A percentile compares a stretch with the other conserved stretches of the same genome.
phyloP scores from a whole-genome alignment of 2,888 invertebrate genomes.

The Piscicola geometra region DNA sequence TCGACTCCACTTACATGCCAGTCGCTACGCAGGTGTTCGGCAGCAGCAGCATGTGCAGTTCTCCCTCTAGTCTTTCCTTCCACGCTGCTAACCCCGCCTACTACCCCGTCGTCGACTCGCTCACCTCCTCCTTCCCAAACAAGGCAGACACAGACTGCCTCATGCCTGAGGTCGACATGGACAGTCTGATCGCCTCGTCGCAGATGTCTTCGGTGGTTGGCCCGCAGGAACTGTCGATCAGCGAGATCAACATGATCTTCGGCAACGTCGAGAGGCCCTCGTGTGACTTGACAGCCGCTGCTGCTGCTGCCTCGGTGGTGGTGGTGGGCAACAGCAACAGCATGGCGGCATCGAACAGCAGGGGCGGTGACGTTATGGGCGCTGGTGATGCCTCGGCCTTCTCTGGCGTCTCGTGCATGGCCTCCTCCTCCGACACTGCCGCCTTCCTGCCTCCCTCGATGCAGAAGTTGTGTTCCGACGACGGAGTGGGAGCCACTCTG shows the following conservation, averaged over 20 bases:
- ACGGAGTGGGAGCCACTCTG: constrained; percentile 20
- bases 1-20: constrained; percentile 10
- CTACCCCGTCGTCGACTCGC: constrained; percentile 10
- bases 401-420: neutral
- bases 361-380: neutral
- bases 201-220: neutral
- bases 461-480: constrained; percentile 31
- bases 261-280: constrained; percentile 15
- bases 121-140: neutral
- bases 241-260: constrained; percentile 30
- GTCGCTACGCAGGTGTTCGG: constrained; percentile 22
- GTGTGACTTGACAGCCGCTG: neutral
- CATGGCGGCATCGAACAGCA: neutral
- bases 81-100: neutral
- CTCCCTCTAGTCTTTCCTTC: neutral
- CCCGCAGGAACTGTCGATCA: constrained; percentile 24
- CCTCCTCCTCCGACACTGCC: constrained; percentile 5
- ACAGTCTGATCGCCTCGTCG: constrained; percentile 23
- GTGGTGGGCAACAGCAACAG: neutral
- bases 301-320: neutral
- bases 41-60: neutral
- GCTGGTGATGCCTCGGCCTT: neutral
- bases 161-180: constrained; percentile 19
- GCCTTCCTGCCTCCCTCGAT: constrained; percentile 19
- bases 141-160: neutral